Percentiles rank a stretch among this genome's conserved stretches.
phyloP scores from a whole-genome alignment of 2,888 invertebrate genomes.

The Drosophila flavopinicola region DNA sequence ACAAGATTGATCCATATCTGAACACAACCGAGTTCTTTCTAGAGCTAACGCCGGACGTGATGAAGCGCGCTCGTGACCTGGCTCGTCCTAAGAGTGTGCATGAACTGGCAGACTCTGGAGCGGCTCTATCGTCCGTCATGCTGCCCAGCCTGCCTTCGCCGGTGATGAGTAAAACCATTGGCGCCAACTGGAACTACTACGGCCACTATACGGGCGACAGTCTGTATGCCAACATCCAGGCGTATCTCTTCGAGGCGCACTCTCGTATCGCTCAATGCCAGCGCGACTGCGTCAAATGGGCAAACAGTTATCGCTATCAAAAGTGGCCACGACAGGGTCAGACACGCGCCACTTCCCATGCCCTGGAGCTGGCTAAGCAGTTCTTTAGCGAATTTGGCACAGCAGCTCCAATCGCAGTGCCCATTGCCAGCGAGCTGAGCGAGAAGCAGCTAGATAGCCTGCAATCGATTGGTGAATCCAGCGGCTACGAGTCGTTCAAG shows the following conservation, averaged over 20 bases:
- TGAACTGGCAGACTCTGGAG: conserved; percentile 43
- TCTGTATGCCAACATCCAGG: conserved; percentile 92
- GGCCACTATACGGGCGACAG: conserved; percentile 87
- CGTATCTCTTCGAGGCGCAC: conserved; percentile 94
- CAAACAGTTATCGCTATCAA: conserved; percentile 89
- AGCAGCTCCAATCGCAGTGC: conserved; percentile 13
- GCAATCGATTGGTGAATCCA: conserved; percentile 89
- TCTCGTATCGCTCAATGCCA: conserved; percentile 90
- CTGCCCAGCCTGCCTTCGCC: conserved; percentile 75
- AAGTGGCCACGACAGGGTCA: conserved; percentile 78
- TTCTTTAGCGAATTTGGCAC: conserved; percentile 82
- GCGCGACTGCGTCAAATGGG: conserved; percentile 91
- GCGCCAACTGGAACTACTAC: conserved; percentile 86
- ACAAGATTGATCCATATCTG: conserved; percentile 90
- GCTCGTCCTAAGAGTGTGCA: conserved; percentile 79
- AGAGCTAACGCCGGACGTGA: conserved; percentile 88
- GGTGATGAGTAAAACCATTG: conserved; percentile 84
- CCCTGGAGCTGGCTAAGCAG: conserved; percentile 82
- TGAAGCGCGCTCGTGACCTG: conserved; percentile 83
- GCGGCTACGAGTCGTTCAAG: conserved; percentile 91
- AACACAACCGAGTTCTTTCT: conserved; percentile 91
- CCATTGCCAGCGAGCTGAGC: conserved; percentile 58
- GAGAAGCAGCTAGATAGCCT: conserved; percentile 86
- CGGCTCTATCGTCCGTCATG: conserved; percentile 36
- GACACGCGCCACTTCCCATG: conserved; percentile 67